Percentiles rank a stretch among this genome's conserved stretches.
These are phyloP conservation scores for Nibea albiflora DNA, from an alignment of 2,113 vertebrate species.

Conservation along the genomic window DNA sequence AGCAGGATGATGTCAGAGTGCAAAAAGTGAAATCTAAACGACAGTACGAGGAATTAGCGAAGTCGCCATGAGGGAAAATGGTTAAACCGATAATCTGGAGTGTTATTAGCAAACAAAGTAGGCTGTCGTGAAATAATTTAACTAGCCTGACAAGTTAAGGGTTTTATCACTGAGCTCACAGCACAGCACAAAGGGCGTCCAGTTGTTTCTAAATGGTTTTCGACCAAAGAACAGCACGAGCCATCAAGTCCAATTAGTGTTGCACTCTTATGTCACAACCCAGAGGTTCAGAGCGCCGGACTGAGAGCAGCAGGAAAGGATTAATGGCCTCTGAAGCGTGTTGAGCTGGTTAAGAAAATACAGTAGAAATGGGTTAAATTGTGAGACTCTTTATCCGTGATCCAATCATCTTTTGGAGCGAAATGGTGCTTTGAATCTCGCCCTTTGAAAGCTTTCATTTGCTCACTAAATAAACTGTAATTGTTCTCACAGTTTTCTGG, in stretches of 20 bases:
- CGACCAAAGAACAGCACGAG: slow-evolving; percentile 71
- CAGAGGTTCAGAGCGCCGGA: slow-evolving; percentile 38
- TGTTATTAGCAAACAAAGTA: slow-evolving; percentile 48
- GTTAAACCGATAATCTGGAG: slow-evolving; percentile 55
- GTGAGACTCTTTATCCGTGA: slow-evolving; percentile 24
- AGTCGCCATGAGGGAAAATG: slow-evolving; percentile 13
- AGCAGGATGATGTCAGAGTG: slow-evolving; percentile 19
- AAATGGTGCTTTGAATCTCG: slow-evolving; percentile 13
- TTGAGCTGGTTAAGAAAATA: slow-evolving; percentile 37
- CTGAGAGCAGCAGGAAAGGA: slow-evolving; percentile 59
- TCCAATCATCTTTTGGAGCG: slow-evolving; percentile 40
- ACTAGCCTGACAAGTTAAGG: slow-evolving; percentile 67
- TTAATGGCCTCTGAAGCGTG: slow-evolving; percentile 44
- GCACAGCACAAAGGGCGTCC: slow-evolving; percentile 50
- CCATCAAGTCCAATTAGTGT: slow-evolving; percentile 73
- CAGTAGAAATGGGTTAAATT: slow-evolving; percentile 36
- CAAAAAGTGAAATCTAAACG: slow-evolving; percentile 34
- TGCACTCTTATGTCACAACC: slow-evolving; percentile 53
- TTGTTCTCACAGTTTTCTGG: slow-evolving; percentile 56
- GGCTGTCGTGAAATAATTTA: slow-evolving; percentile 48
- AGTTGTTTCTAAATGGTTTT: slow-evolving; percentile 65
- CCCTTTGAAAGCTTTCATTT: slow-evolving; percentile 50
- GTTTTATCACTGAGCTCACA: slow-evolving; percentile 57
- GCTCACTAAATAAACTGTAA: slow-evolving; percentile 50
- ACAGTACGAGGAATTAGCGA: slow-evolving; percentile 16